These are phyloP conservation scores for Cyphomyrus discorhynchus DNA, from an alignment of 2,113 vertebrate genomes.

Conservation along the genomic window DNA sequence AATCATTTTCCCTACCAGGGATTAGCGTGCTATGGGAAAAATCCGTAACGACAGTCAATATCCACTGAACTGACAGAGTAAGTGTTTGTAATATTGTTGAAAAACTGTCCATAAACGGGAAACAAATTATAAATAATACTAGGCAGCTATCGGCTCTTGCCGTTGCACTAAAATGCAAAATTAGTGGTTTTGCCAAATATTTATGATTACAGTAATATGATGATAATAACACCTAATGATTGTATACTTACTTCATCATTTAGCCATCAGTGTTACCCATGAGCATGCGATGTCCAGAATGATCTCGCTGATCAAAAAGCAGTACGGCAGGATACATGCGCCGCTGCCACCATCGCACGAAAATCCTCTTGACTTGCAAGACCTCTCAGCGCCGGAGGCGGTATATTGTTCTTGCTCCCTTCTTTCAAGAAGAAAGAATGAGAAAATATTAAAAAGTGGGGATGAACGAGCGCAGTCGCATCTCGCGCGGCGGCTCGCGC, in stretches of 20 bases:
- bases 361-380: constrained; percentile 44
- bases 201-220: neutral
- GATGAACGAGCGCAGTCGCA: constrained; percentile 49
- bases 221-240: neutral
- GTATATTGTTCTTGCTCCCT: constrained; percentile 27
- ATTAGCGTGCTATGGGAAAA: neutral
- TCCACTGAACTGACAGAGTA: neutral
- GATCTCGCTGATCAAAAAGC: constrained; percentile 41
- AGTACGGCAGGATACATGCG: constrained; percentile 30
- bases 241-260: constrained; percentile 53
- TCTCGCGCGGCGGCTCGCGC: constrained; percentile 49
- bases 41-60: neutral
- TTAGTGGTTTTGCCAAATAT: neutral
- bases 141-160: neutral
- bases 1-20: constrained; percentile 44
- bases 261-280: constrained; percentile 49
- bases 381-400: constrained; percentile 25
- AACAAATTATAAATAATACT: neutral
- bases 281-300: constrained; percentile 37
- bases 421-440: constrained; percentile 19
- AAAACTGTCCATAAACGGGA: neutral
- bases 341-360: constrained; percentile 40
- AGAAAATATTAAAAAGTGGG: constrained; percentile 29
- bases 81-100: neutral
- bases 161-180: neutral